Base-by-base conservation (phyloP, 1,140 invertebrate genomes). In the Pseudomyrmex cubaensis region DNA sequence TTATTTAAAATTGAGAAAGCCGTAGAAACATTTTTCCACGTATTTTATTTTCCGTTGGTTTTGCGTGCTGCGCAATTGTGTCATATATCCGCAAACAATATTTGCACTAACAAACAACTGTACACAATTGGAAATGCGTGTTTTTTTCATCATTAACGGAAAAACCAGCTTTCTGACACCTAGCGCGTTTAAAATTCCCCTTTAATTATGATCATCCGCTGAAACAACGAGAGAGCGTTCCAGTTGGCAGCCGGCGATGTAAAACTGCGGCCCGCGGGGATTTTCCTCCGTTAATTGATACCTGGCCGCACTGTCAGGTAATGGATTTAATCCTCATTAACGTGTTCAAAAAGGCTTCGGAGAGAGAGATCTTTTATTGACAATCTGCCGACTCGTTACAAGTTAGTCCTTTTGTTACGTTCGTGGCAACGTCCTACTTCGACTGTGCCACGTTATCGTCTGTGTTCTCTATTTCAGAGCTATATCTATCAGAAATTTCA, bases 211-310 rank as follows among this genome's bases (percentile, higher is more conserved):
- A 48, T 25, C 25, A 52, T 48, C 20, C 8, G 12, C 3, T 35
- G 15, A 50, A 80, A 72, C 12, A 54, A 1, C 22, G 52, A 15
- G 54, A 48, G 44, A 17, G 70, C 20, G 54, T 59, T 44, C 52
- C 35, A 59, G 25, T 48, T 46, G 66, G 20, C 48, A 67, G 63
- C 1, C 25, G n/a, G 62, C 2, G 54, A 64, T 62, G 44, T 35
- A 35, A 80, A 80, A 80, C 44, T 77, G 35, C 35, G 66, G 44
- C 76, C 66, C 15, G 66, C 44, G 8, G 20, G 15, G 44, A 15
- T 61, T 80, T 80, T 70, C 25, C 20, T 72, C 17, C 46, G 35
- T 78, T 78, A 78, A 78, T 78, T 75, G 67, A 74, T 82, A 75
- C 8, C 70, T 46, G 62, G 59, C 50, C 17, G 35, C 35, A 35